Evolutionary conservation across 2,888 invertebrate species (phyloP).

Genomic region (Pollenia griseotomentosa): DNA sequence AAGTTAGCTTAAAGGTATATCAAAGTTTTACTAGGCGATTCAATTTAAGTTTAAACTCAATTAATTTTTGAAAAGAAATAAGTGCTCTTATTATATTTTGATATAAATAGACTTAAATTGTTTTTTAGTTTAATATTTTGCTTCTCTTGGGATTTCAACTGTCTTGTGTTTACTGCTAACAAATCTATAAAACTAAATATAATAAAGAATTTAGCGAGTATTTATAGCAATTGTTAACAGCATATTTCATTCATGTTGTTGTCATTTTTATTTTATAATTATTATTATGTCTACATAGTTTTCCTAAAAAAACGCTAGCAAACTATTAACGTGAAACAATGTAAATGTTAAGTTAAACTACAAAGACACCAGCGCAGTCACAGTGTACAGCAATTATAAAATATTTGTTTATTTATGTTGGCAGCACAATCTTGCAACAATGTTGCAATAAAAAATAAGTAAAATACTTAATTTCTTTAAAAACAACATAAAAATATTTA

Average conservation of each 20-base stretch:
- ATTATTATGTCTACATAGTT: slow-evolving; percentile 65
- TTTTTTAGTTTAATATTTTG: background rate
- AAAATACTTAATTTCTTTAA: slow-evolving; percentile 1
- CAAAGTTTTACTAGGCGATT: too few species aligned
- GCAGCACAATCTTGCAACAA: background rate
- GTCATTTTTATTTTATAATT: slow-evolving; percentile 56
- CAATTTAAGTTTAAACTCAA: too few species aligned
- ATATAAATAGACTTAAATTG: too few species aligned
- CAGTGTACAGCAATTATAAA: slow-evolving; percentile 52
- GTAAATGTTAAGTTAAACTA: slow-evolving; percentile 16
- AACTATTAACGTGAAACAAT: slow-evolving; percentile 62
- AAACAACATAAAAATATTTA: slow-evolving; percentile 21
- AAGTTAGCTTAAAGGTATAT: too few species aligned
- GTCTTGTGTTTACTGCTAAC: background rate
- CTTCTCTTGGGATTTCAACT: background rate
- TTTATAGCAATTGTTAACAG: slow-evolving; percentile 24
- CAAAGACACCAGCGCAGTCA: slow-evolving; percentile 7
- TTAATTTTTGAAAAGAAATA: too few species aligned
- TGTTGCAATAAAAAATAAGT: slow-evolving; percentile 31
- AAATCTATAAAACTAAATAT: slow-evolving; percentile 1
- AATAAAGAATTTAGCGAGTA: slow-evolving; percentile 20
- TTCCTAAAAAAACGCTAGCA: background rate
- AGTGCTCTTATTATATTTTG: too few species aligned
- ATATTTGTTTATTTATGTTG: slow-evolving; percentile 53
- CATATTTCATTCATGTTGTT: slow-evolving; percentile 45